A percentile compares a stretch with the other conserved stretches of the same genome.
phyloP scores from a whole-genome alignment of 2,113 vertebrate species.

The Mellivora capensis region DNA sequence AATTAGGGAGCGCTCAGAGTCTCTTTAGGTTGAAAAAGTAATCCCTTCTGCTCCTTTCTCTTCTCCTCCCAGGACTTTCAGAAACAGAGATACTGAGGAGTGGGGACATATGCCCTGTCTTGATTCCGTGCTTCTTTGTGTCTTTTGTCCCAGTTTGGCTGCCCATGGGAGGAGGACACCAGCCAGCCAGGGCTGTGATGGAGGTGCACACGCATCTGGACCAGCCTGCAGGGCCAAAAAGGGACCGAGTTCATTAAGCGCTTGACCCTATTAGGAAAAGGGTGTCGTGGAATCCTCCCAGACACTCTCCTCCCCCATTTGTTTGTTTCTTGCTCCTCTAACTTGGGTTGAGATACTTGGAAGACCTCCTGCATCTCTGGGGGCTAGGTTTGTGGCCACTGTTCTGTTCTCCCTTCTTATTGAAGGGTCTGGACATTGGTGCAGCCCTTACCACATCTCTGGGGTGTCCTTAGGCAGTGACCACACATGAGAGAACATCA shows the following conservation, averaged over 20 bases:
- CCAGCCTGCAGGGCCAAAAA: fast-evolving
- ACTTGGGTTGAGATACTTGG: background rate
- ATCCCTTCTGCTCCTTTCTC: background rate
- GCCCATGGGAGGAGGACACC: background rate
- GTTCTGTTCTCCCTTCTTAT: background rate
- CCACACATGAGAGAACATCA: fast-evolving
- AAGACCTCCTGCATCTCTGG: fast-evolving
- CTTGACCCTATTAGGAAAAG: background rate
- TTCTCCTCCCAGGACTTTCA: background rate
- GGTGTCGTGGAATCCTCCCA: background rate
- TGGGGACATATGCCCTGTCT: background rate
- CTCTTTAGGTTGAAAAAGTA: background rate
- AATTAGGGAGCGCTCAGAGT: fast-evolving
- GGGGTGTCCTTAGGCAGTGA: fast-evolving
- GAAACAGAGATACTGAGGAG: background rate
- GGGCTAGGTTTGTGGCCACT: fast-evolving
- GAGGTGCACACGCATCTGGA: fast-evolving
- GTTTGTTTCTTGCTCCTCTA: background rate
- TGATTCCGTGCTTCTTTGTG: background rate
- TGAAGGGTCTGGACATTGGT: fast-evolving
- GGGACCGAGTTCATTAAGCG: background rate
- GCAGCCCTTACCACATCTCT: fast-evolving
- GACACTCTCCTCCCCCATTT: background rate
- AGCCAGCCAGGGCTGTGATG: fast-evolving
- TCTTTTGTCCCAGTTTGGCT: background rate